Evolutionary conservation across 2,888 invertebrate species (phyloP), one percentile per base, ranked within the genome.

Genomic region (Plebejus anna): DNA sequence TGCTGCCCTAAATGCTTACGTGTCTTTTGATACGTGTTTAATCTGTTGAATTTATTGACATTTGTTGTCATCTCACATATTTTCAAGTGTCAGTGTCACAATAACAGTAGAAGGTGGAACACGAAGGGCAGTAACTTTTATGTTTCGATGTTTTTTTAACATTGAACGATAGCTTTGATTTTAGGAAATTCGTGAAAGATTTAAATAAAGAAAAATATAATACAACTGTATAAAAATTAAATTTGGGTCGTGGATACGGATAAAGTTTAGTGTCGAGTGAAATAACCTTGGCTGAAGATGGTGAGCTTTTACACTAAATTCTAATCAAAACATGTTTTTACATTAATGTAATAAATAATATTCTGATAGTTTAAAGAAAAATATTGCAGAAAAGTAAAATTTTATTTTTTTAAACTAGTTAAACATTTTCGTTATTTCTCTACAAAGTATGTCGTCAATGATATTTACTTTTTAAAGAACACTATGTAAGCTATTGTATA

Each of bases 281-380:
- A 73, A 79, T 82, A 82, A 81, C 82, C 81, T 83, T 82, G 81
- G 81, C 79, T 79, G 77, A 80, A 81, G 81, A 81, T 82, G 81
- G 83, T 83, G 77, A 80, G 83, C 80, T 76, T 79, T 78, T 78
- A 76, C 66, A 16, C 16, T 16, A 51, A 55, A 28, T 73, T 55
- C 51, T 28, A 55, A 55, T 55, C 28, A 16, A 73, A 51, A 73
- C 51, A 55, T 51, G 51, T 73, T 73, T 7, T 28, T 73, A 51
- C n/a, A 42, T 9, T 55, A 73, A 16, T 73, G 28, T 73, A 32
- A 32, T 55, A 73, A 55, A 47, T 22, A 73, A 13, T 51, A 7
- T 3, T 55, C 11, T 2, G 32, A 55, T 28, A 42, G 55, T 55
- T 55, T 51, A 51, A 5, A 16, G 16, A 55, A 55, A 51, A 28